Evolutionary conservation across 2,797 vertebrate species (phyloP), one percentile per base, ranked within the genome.

Genomic region (Hyperoplus lanceolatus): DNA sequence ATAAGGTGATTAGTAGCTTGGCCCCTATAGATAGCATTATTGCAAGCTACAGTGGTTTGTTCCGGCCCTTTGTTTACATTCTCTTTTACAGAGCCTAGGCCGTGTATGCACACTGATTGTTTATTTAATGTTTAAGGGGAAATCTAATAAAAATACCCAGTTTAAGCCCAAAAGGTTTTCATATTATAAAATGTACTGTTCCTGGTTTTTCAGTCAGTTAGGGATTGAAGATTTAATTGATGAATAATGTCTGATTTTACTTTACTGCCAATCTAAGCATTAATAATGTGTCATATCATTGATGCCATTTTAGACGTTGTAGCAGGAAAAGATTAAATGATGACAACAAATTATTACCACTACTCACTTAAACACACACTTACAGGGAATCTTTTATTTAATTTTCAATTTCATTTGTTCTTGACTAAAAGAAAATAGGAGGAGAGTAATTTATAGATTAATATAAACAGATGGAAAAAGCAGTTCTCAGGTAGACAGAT

Each of bases 341-440:
- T 41, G 29, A 15, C 16, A 12, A 57, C 51, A 1, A 3, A 3
- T 21, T 36, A 43, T 59, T 9, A 67, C 0, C 10, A 39, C 11
- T 12, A 70, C n/a, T 54, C n/a, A 62, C 50, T 68, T 7, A 12
- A 10, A 48, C 42, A 10, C 43, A 71, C 7, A 64, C 15, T 45
- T 12, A 43, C 5, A 39, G 9, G 3, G 21, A 48, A 62, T 70
- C 4, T 48, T 89, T 87, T 82, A 85, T 89, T 89, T 69, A 42
- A 6, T 76, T 13, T 72, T 59, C 29, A 29, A 50, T 60, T 71
- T 80, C 29, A 48, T 46, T 75, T 62, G 6, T 51, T 69, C 1
- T 56, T 5, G 36, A 16, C 29, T 29, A 29, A 29, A 70, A 13
- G 76, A 18, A 21, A 46, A 57, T 10, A 4, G 0, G 1, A 41